phyloP scores from a whole-genome alignment of 2,888 invertebrate species.

The Venustoraphidia nigricollis region DNA sequence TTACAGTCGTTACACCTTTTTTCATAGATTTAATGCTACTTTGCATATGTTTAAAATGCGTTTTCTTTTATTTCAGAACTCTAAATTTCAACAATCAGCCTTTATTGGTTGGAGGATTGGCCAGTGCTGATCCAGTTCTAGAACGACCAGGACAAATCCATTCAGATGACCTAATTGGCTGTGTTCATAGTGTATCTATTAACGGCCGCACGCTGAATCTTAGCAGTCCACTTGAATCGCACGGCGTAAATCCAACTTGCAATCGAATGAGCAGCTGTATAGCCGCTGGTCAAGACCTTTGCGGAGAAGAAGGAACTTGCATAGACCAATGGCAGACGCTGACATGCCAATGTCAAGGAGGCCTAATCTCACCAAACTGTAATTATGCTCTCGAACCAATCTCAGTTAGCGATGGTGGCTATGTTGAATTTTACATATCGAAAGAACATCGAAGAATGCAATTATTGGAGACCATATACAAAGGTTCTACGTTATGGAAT shows the following conservation, averaged over 20 bases:
- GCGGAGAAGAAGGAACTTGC: conserved; percentile 53
- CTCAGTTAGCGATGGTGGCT: conserved; percentile 61
- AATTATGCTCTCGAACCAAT: conserved; percentile 61
- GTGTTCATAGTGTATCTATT: conserved; percentile 78
- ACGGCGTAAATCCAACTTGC: conserved; percentile 62
- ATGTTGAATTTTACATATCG: conserved; percentile 61
- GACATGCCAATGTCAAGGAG: conserved; percentile 53
- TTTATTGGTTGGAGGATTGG: conserved; percentile 70
- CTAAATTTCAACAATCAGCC: conserved; percentile 83
- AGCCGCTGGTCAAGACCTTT: conserved; percentile 34
- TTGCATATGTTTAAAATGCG: neutral
- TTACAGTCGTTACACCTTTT: no score
- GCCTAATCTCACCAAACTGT: conserved; percentile 65
- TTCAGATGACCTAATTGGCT: conserved; percentile 87
- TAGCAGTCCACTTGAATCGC: conserved; percentile 56
- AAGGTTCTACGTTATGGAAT: conserved; percentile 55
- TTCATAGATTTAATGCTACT: neutral
- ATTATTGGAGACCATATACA: conserved; percentile 62
- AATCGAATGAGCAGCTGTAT: conserved; percentile 51
- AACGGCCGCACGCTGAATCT: conserved; percentile 75
- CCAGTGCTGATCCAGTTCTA: conserved; percentile 69
- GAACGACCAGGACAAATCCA: conserved; percentile 82
- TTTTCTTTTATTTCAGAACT: conserved; percentile 44
- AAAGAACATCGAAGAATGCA: conserved; percentile 80
- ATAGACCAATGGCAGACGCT: conserved; percentile 72